A percentile compares a stretch with the other conserved stretches of the same genome.
Conservation (phyloP, 2,888 invertebrate species). For the Acrobasis suavella region DNA sequence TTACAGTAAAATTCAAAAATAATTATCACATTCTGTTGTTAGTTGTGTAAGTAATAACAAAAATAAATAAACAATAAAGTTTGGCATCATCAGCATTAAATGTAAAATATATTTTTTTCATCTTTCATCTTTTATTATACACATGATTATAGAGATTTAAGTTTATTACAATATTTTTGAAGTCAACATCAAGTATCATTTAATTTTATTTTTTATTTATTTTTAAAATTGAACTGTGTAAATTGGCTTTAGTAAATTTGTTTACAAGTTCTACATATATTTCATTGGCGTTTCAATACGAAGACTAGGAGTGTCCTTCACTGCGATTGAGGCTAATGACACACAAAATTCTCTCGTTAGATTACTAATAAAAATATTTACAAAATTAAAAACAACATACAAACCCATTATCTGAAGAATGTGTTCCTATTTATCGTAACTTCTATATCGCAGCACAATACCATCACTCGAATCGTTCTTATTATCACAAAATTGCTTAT, state of each 20-base stretch:
- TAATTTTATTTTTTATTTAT: no score
- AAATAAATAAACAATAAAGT: no score
- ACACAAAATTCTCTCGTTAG: conserved; percentile 10
- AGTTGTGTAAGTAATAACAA: no score
- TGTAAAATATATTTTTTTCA: no score
- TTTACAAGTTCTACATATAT: background rate
- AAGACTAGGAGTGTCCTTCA: conserved; percentile 15
- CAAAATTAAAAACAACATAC: conserved; percentile 12
- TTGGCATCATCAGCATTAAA: no score
- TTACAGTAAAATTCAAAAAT: no score
- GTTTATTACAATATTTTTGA: background rate
- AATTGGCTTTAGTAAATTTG: background rate
- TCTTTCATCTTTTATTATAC: no score
- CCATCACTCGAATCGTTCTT: conserved; percentile 27
- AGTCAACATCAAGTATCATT: background rate
- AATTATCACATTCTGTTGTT: no score
- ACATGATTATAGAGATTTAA: no score
- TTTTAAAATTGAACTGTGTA: no score
- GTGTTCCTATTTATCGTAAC: conserved; percentile 1
- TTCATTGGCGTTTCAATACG: background rate
- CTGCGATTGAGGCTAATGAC: conserved; percentile 17
- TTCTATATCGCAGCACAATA: conserved; percentile 8
- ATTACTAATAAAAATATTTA: background rate
- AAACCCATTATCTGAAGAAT: conserved; percentile 18
- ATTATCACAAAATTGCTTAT: conserved; percentile 33